Percentiles rank a stretch among this genome's conserved stretches.
These are phyloP conservation scores for Triops cancriformis DNA, from an alignment of 1,140 invertebrate genomes.

Conservation along the genomic window DNA sequence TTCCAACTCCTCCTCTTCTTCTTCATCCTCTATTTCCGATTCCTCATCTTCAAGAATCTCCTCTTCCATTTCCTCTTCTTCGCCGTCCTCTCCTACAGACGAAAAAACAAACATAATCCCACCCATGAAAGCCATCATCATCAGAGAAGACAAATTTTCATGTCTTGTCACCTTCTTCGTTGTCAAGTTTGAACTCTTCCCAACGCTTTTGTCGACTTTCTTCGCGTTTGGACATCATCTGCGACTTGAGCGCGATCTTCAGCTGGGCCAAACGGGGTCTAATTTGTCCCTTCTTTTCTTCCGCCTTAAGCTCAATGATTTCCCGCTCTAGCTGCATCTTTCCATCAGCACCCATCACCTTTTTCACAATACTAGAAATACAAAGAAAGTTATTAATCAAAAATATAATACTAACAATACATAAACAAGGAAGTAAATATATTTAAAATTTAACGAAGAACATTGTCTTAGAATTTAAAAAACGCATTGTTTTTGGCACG, in stretches of 20 bases:
- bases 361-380: background rate
- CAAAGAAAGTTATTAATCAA: background rate
- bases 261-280: background rate
- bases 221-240: background rate
- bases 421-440: too few relatives aligned
- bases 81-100: background rate
- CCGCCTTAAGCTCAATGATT: background rate
- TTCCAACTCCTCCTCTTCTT: conserved; percentile 5
- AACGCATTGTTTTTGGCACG: too few relatives aligned
- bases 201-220: background rate
- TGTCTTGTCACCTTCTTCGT: background rate
- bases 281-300: background rate
- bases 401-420: too few relatives aligned
- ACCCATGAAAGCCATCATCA: background rate
- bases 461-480: too few relatives aligned
- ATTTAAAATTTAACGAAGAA: too few relatives aligned
- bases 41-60: background rate
- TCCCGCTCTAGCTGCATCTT: background rate
- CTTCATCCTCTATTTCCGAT: background rate
- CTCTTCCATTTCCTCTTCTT: conserved; percentile 1
- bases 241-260: background rate
- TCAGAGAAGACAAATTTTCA: background rate
- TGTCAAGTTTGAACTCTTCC: background rate
- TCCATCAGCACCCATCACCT: background rate
- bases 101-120: background rate